Evolutionary conservation across 2,797 vertebrate species (phyloP).

Genomic region (Lutra lutra): DNA sequence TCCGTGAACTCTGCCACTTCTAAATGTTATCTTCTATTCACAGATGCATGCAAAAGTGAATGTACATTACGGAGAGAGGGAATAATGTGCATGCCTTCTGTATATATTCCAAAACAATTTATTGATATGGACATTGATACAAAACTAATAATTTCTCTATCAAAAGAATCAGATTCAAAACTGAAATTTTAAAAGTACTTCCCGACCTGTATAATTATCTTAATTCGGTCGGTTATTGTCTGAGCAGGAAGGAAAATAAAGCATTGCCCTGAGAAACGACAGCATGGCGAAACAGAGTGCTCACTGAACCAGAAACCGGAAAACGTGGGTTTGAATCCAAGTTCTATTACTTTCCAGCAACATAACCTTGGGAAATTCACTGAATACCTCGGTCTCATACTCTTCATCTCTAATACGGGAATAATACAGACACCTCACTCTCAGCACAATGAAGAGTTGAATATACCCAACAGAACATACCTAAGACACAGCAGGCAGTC

Average conservation of each 20-base stretch:
- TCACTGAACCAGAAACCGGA: background rate
- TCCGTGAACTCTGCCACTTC: background rate
- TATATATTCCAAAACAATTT: background rate
- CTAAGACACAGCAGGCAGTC: background rate
- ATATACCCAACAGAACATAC: background rate
- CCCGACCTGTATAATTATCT: background rate
- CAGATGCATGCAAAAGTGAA: background rate
- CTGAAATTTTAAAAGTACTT: background rate
- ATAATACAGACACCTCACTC: background rate
- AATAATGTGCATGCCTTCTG: background rate
- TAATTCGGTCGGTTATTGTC: background rate
- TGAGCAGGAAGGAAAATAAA: background rate
- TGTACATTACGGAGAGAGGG: background rate
- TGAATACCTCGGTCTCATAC: background rate
- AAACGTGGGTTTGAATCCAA: background rate
- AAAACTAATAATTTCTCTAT: background rate
- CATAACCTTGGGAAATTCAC: background rate
- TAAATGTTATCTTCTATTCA: conserved; percentile 20
- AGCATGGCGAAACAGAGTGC: background rate
- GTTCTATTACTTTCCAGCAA: background rate
- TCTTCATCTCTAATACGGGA: background rate
- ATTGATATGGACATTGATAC: background rate
- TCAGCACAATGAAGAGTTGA: background rate
- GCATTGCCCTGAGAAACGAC: background rate
- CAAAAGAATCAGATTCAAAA: conserved; percentile 9